Conservation (phyloP, 2,797 vertebrate genomes). For the Lepilemur septentrionalis region DNA sequence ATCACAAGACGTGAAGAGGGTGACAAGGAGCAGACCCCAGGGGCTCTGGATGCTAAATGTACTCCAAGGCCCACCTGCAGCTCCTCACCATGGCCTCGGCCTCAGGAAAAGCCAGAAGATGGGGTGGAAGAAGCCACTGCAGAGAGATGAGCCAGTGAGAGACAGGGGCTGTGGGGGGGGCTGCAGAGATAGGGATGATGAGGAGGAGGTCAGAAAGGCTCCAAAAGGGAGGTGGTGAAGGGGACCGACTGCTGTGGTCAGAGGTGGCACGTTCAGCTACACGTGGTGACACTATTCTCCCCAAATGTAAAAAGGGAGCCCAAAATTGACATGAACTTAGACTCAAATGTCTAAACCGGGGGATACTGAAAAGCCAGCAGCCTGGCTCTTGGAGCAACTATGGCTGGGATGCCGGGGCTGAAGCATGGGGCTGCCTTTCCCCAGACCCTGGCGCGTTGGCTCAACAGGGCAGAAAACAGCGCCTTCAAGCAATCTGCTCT, state of each 20-base stretch:
- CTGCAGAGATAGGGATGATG: background rate
- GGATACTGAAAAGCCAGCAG: background rate
- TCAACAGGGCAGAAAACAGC: background rate
- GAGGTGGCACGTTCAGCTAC: fast-evolving
- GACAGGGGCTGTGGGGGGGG: background rate
- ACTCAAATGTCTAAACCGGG: background rate
- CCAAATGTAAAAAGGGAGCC: background rate
- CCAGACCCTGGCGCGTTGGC: background rate
- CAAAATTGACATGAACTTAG: background rate
- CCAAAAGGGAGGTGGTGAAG: background rate
- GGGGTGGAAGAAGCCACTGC: background rate
- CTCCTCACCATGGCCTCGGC: background rate
- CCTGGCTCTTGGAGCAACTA: background rate
- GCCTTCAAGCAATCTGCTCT: background rate
- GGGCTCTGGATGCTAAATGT: background rate
- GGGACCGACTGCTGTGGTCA: background rate
- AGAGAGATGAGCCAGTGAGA: background rate
- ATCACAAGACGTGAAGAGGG: fast-evolving
- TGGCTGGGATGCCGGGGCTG: background rate
- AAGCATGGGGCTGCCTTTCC: background rate
- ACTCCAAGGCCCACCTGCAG: background rate
- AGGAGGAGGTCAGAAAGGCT: too few relatives aligned
- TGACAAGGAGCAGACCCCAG: fast-evolving
- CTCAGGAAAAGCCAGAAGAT: background rate
- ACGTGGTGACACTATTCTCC: fast-evolving